These are phyloP conservation scores for Mechanitis mazaeus DNA, from an alignment of 2,888 invertebrate genomes.

Conservation along the genomic window DNA sequence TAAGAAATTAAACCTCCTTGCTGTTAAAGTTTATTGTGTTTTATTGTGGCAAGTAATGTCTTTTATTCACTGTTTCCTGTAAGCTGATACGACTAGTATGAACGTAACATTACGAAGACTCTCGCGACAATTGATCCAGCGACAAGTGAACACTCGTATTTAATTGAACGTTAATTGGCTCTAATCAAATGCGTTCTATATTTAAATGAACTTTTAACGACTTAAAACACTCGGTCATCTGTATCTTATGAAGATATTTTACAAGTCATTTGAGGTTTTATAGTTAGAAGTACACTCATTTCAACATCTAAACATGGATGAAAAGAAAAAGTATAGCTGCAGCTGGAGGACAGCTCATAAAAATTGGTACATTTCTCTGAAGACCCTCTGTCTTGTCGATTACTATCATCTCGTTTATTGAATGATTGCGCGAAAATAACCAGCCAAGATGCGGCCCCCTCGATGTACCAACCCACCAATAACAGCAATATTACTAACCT, in stretches of 20 bases:
- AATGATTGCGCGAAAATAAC: constrained; percentile 75
- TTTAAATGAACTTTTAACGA: constrained; percentile 72
- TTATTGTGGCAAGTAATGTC: constrained; percentile 28
- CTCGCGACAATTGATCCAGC: constrained; percentile 60
- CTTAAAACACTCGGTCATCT: constrained; percentile 38
- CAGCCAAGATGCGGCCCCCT: constrained; percentile 61
- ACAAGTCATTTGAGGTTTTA: constrained; percentile 15
- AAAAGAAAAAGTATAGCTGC: constrained; percentile 1
- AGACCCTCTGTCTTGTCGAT: constrained; percentile 68
- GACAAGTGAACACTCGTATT: constrained; percentile 53
- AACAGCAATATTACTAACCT: constrained; percentile 57
- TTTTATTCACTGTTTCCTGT: constrained; percentile 37
- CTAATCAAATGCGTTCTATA: constrained; percentile 75
- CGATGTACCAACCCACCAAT: constrained; percentile 50
- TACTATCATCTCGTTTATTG: constrained; percentile 72
- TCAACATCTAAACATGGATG: background rate
- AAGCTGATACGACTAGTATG: constrained; percentile 44
- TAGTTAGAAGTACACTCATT: no score
- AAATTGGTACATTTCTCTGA: constrained; percentile 66
- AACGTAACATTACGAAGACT: constrained; percentile 50
- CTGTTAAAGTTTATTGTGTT: constrained; percentile 19
- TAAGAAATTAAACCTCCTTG: constrained; percentile 8
- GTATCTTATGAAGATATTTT: constrained; percentile 21
- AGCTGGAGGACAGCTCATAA: constrained; percentile 29
- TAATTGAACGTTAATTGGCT: constrained; percentile 73